These are phyloP conservation scores for Mico argentatus DNA, from an alignment of 2,797 vertebrate species.

Conservation along the genomic window DNA sequence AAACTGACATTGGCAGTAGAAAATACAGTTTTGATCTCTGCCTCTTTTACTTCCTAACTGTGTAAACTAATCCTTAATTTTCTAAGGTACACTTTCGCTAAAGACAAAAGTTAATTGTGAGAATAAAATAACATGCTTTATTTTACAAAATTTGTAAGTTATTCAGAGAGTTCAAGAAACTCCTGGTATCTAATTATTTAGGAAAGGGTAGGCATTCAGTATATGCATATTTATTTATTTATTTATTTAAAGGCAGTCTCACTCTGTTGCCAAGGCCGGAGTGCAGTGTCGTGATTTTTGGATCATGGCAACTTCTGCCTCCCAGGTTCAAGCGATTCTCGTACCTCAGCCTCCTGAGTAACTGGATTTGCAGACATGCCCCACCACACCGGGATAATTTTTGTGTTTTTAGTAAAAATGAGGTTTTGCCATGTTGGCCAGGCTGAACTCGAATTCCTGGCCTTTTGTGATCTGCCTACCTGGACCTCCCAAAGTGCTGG, in stretches of 20 bases:
- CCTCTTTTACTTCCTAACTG: neutral
- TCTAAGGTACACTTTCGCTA: neutral
- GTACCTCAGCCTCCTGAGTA: neutral
- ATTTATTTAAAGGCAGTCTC: neutral
- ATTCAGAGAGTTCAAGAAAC: neutral
- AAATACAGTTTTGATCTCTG: neutral
- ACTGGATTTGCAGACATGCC: neutral
- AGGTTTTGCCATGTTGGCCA: neutral
- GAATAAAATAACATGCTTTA: neutral
- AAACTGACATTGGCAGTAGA: neutral
- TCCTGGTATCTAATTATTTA: neutral
- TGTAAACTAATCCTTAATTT: neutral
- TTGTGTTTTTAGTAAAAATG: neutral
- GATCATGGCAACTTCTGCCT: neutral
- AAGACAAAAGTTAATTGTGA: neutral
- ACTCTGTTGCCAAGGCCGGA: neutral
- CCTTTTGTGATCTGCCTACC: neutral
- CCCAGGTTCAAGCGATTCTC: neutral
- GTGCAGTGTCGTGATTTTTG: neutral
- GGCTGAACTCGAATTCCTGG: neutral
- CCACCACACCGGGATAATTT: neutral
- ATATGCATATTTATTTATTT: neutral
- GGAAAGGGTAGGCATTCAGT: neutral
- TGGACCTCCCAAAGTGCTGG: neutral
- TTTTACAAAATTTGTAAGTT: conserved; percentile 16